These are phyloP conservation scores for Zygothrica quintamaculata DNA, from an alignment of 2,888 invertebrate species.

Conservation along the genomic window DNA sequence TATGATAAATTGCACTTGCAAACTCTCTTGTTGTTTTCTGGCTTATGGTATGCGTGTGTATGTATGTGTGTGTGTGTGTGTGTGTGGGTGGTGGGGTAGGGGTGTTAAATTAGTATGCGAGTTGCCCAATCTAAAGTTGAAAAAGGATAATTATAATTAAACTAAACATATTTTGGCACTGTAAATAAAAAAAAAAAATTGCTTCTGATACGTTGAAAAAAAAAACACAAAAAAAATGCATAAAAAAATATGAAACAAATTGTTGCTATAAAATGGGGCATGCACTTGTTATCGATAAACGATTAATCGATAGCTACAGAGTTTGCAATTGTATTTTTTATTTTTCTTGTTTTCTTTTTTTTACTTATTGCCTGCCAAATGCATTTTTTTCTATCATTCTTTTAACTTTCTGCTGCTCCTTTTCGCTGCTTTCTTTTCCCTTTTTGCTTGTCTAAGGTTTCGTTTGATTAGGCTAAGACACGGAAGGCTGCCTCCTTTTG, in stretches of 20 bases:
- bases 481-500: constrained; percentile 34
- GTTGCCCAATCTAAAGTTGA: constrained; percentile 32
- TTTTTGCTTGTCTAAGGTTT: constrained; percentile 45
- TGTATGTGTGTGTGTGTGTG: background rate
- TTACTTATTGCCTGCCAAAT: constrained; percentile 56
- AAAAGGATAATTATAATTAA: constrained; percentile 65
- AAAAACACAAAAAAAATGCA: constrained; percentile 32
- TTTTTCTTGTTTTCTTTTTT: too few species aligned
- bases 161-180: constrained; percentile 82
- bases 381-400: constrained; percentile 21
- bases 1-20: constrained; percentile 1
- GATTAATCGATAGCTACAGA: constrained; percentile 50
- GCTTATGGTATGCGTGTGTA: background rate
- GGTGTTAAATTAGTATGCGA: constrained; percentile 12
- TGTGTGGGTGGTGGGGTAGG: background rate
- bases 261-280: constrained; percentile 31
- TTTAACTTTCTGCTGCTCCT: constrained; percentile 24
- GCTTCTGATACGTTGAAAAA: constrained; percentile 47
- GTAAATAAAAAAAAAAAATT: constrained; percentile 78
- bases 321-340: constrained; percentile 38
- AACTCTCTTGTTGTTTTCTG: background rate
- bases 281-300: constrained; percentile 21
- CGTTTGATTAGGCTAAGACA: constrained; percentile 63
- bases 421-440: background rate
- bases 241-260: constrained; percentile 32